These are phyloP conservation scores for Homalodisca vitripennis DNA, from an alignment of 1,140 invertebrate species.

Conservation along the genomic window DNA sequence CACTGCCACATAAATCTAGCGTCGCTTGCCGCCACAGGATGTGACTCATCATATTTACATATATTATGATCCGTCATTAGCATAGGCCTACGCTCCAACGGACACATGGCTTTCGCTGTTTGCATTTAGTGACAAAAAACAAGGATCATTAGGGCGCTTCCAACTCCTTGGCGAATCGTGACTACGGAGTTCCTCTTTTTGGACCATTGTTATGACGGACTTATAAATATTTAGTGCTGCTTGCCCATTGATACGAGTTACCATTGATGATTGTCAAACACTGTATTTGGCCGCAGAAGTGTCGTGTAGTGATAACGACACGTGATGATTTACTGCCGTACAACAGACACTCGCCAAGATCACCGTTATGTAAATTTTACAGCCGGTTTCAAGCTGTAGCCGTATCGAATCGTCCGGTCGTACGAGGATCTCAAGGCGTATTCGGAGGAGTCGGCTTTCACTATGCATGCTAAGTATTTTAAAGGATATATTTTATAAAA, in stretches of 20 bases:
- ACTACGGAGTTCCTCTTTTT: constrained; percentile 1
- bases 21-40: not conserved
- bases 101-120: constrained; percentile 15
- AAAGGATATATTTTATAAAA: no score
- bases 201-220: constrained; percentile 10
- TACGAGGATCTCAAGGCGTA: no score
- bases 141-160: constrained; percentile 15
- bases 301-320: not conserved
- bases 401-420: no score
- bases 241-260: not conserved
- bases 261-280: constrained; percentile 17
- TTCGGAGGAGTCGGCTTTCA: no score
- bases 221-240: constrained; percentile 10
- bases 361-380: no score
- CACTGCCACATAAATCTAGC: constrained; percentile 10
- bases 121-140: constrained; percentile 17
- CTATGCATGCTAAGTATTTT: no score
- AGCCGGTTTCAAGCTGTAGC: no score
- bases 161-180: constrained; percentile 17
- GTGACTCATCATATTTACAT: constrained; percentile 17
- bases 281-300: constrained; percentile 9
- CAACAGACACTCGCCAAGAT: not conserved
- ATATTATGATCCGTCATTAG: constrained; percentile 15
- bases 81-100: constrained; percentile 11
- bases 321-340: not conserved